Conservation (phyloP, 2,113 vertebrate genomes). For the Xenopus laevis region DNA sequence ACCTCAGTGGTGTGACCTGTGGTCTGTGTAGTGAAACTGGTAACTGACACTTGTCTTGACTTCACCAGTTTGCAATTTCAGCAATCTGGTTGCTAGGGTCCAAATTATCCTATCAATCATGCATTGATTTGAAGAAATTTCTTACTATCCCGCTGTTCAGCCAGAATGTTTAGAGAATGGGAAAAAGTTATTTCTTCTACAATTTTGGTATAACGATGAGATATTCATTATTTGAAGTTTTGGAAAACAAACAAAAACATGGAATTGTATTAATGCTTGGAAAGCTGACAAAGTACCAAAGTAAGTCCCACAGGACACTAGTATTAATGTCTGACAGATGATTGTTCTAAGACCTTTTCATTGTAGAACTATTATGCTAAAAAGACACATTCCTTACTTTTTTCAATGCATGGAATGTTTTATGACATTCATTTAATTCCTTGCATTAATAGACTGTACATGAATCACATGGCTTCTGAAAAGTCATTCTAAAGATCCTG, state of each 20-base stretch:
- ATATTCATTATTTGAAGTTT: conserved; percentile 35
- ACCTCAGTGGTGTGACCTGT: too few species aligned
- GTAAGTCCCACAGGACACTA: conserved; percentile 11
- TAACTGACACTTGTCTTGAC: too few species aligned
- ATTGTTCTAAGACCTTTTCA: conserved; percentile 1
- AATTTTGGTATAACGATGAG: conserved; percentile 21
- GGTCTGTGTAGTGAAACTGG: too few species aligned
- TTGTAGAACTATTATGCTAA: conserved; percentile 12
- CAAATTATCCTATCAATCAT: too few species aligned
- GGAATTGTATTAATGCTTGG: conserved; percentile 15
- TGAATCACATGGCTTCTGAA: conserved; percentile 10
- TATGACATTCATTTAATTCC: conserved; percentile 8
- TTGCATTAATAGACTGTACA: conserved; percentile 9
- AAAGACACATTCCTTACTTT: conserved; percentile 13
- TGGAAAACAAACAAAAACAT: conserved; percentile 24
- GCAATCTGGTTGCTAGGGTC: too few species aligned
- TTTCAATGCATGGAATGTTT: conserved; percentile 14
- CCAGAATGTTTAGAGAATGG: conserved; percentile 25
- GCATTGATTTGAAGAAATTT: background rate
- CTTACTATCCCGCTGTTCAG: conserved; percentile 24
- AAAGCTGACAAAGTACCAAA: conserved; percentile 20
- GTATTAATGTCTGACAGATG: background rate
- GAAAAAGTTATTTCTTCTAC: conserved; percentile 16
- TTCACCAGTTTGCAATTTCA: too few species aligned
- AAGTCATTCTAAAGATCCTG: background rate